Conservation (phyloP, 2,797 vertebrate species). For the Melanotaenia trifasciata region DNA sequence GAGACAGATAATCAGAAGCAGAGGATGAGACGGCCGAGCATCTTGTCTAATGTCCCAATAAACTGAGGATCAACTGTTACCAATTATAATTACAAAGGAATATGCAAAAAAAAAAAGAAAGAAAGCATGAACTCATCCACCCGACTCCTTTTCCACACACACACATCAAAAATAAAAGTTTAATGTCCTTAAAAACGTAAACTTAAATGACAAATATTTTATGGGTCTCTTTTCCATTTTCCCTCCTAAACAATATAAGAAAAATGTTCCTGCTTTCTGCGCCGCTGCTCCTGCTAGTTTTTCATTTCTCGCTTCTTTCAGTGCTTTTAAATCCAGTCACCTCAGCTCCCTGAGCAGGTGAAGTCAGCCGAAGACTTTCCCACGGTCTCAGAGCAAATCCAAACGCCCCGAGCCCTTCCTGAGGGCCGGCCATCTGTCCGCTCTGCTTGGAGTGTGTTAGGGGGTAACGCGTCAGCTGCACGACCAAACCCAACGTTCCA, state of each 20-base stretch:
- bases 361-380: slow-evolving; percentile 87
- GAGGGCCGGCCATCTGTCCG: slow-evolving; percentile 86
- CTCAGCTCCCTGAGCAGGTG: slow-evolving; percentile 83
- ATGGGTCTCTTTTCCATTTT: slow-evolving; percentile 9
- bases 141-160: slow-evolving; percentile 28
- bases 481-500: slow-evolving; percentile 86
- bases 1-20: slow-evolving; percentile 71
- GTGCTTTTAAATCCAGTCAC: slow-evolving; percentile 81
- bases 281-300: slow-evolving; percentile 45
- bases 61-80: slow-evolving; percentile 70
- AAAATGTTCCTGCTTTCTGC: slow-evolving; percentile 28
- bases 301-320: slow-evolving; percentile 76
- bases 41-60: slow-evolving; percentile 67
- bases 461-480: slow-evolving; percentile 84
- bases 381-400: slow-evolving; percentile 86
- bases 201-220: slow-evolving; percentile 19
- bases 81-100: slow-evolving; percentile 72
- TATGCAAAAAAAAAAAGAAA: slow-evolving; percentile 47
- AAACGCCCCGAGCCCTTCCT: slow-evolving; percentile 81
- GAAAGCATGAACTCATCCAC: slow-evolving; percentile 67
- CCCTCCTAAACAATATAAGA: slow-evolving; percentile 23
- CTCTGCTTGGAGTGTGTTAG: slow-evolving; percentile 82
- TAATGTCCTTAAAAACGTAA: slow-evolving; percentile 20
- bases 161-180: slow-evolving; percentile 20
- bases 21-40: slow-evolving; percentile 66